phyloP scores from a whole-genome alignment of 2,888 invertebrate species.

The Meiosimyza decipiens region DNA sequence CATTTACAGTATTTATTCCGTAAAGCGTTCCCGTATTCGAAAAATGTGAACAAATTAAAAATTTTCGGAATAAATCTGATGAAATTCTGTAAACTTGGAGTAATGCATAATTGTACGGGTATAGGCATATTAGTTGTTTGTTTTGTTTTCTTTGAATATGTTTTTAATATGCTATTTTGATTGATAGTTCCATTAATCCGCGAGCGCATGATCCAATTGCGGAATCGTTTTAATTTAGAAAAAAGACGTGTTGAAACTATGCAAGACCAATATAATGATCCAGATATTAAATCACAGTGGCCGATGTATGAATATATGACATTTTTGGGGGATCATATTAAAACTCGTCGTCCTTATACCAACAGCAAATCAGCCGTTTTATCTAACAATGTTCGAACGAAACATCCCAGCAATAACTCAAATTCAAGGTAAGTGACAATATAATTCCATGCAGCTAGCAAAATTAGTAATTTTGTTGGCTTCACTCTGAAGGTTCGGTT shows the following conservation, averaged over 20 bases:
- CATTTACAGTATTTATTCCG: too few relatives aligned
- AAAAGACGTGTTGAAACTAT: constrained; percentile 52
- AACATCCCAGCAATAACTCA: neutral
- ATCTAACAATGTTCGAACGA: neutral
- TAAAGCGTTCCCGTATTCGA: too few relatives aligned
- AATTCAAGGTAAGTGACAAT: constrained; percentile 15
- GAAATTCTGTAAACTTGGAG: too few relatives aligned
- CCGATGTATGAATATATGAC: constrained; percentile 51
- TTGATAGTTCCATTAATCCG: constrained; percentile 50
- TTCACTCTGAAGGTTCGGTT: too few relatives aligned
- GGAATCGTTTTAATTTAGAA: constrained; percentile 58
- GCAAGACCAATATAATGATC: constrained; percentile 43
- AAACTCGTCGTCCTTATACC: constrained; percentile 49
- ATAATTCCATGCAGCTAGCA: too few relatives aligned
- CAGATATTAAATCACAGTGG: constrained; percentile 51
- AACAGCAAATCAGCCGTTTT: neutral
- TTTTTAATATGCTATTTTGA: neutral
- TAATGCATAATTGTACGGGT: too few relatives aligned
- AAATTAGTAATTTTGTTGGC: too few relatives aligned
- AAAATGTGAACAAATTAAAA: too few relatives aligned
- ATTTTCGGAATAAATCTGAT: too few relatives aligned
- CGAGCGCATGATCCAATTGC: constrained; percentile 56
- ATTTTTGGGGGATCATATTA: constrained; percentile 55
- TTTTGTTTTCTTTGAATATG: neutral
- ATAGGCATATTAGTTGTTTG: too few relatives aligned